phyloP scores from a whole-genome alignment of 2,113 vertebrate species.

The Formicarius rufipectus region DNA sequence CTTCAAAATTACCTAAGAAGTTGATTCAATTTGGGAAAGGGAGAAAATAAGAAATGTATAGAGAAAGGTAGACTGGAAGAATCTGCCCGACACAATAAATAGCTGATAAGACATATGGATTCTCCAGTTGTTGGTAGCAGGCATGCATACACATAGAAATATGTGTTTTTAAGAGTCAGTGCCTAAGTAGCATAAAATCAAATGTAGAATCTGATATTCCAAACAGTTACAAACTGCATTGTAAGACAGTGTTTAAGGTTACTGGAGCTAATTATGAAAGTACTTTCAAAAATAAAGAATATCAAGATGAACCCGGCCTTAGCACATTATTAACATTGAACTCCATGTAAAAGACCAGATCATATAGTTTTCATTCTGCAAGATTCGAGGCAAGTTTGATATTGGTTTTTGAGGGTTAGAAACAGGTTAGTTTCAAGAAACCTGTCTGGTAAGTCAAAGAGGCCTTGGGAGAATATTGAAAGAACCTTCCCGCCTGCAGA shows the following conservation, averaged over 20 bases:
- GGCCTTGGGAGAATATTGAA: too few species aligned
- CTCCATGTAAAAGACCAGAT: neutral
- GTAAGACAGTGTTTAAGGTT: neutral
- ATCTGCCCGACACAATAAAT: neutral
- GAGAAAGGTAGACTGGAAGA: neutral
- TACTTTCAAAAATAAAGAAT: neutral
- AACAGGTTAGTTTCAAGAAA: too few species aligned
- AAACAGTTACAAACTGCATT: neutral
- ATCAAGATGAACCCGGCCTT: neutral
- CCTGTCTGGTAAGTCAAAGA: too few species aligned
- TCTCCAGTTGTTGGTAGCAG: neutral
- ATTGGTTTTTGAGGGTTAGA: too few species aligned
- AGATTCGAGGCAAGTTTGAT: rapidly evolving
- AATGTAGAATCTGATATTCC: neutral
- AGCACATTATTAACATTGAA: neutral
- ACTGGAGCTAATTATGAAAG: neutral
- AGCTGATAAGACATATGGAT: neutral
- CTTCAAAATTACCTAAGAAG: neutral
- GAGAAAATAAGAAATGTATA: neutral
- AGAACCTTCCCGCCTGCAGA: too few species aligned
- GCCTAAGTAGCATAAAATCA: neutral
- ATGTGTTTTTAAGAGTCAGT: neutral
- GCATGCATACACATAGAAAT: neutral
- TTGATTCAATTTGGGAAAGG: neutral
- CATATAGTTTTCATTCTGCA: neutral